phyloP scores from a whole-genome alignment of 2,113 vertebrate genomes.

The Micronycteris hirsuta region DNA sequence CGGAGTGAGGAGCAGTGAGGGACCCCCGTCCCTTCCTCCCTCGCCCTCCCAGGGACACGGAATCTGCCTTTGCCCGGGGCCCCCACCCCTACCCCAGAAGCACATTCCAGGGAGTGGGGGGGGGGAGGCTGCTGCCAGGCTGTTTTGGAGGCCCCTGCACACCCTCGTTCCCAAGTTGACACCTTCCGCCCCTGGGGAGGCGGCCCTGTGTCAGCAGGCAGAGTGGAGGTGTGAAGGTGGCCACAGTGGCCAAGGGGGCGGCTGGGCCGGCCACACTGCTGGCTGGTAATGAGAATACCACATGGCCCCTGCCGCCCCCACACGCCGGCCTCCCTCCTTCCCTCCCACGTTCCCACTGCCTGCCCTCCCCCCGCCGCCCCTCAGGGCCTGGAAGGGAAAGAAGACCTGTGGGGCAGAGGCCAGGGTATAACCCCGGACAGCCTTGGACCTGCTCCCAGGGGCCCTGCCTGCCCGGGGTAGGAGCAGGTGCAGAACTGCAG shows the following conservation, averaged over 20 bases:
- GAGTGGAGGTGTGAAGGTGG: conserved; percentile 66
- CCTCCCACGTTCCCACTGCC: background rate
- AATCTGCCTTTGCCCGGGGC: background rate
- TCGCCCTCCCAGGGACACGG: too few relatives aligned
- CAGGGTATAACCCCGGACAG: background rate
- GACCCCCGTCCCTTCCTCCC: background rate
- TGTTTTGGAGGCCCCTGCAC: conserved; percentile 64
- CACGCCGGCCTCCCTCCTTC: background rate
- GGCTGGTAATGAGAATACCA: conserved; percentile 69
- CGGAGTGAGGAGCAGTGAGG: background rate
- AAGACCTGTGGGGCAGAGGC: background rate
- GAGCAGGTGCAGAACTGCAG: background rate
- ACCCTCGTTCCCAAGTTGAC: conserved; percentile 69
- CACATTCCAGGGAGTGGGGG: background rate
- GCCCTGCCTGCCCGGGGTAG: background rate
- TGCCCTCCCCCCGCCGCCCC: background rate
- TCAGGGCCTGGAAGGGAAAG: background rate
- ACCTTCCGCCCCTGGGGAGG: conserved; percentile 56
- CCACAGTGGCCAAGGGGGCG: background rate
- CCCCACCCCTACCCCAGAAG: background rate
- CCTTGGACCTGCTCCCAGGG: background rate
- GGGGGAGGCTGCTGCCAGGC: background rate
- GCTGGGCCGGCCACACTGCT: background rate
- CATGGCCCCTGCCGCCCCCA: background rate
- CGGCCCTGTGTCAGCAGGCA: conserved; percentile 57